These are phyloP conservation scores for Hiodon alosoides DNA, from an alignment of 2,113 vertebrate species.

Conservation along the genomic window DNA sequence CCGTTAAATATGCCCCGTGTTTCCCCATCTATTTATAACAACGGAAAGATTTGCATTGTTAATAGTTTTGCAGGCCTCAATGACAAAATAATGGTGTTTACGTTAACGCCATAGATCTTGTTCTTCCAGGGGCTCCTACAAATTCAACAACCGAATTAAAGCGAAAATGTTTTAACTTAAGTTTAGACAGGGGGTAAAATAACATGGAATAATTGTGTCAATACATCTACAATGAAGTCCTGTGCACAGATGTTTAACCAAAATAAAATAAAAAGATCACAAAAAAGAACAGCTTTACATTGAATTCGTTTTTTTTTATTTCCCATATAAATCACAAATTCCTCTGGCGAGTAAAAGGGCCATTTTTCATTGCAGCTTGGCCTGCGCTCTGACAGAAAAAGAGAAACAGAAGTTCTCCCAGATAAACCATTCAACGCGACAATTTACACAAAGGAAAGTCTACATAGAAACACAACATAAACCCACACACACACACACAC, in stretches of 20 bases:
- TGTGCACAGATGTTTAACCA: not conserved
- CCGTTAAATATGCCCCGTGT: slow-evolving; percentile 8
- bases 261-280: not conserved
- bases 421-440: slow-evolving; percentile 73
- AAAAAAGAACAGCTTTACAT: slow-evolving; percentile 4
- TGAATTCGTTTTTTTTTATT: slow-evolving; percentile 42
- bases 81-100: slow-evolving; percentile 42
- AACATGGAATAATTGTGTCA: too few relatives aligned
- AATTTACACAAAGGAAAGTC: slow-evolving; percentile 51
- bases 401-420: slow-evolving; percentile 81
- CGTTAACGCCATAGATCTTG: slow-evolving; percentile 32
- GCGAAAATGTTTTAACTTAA: not conserved
- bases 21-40: slow-evolving; percentile 32
- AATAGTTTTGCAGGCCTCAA: slow-evolving; percentile 27
- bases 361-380: slow-evolving; percentile 68
- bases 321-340: slow-evolving; percentile 80
- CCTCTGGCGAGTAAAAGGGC: slow-evolving; percentile 65
- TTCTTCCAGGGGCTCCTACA: slow-evolving; percentile 12
- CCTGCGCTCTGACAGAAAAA: slow-evolving; percentile 73
- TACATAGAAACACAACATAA: not conserved
- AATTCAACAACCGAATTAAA: not conserved
- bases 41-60: slow-evolving; percentile 39
- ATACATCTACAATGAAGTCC: not conserved
- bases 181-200: not conserved
- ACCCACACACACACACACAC: not conserved